phyloP scores from a whole-genome alignment of 2,888 invertebrate genomes.

The Anorthoa munda region DNA sequence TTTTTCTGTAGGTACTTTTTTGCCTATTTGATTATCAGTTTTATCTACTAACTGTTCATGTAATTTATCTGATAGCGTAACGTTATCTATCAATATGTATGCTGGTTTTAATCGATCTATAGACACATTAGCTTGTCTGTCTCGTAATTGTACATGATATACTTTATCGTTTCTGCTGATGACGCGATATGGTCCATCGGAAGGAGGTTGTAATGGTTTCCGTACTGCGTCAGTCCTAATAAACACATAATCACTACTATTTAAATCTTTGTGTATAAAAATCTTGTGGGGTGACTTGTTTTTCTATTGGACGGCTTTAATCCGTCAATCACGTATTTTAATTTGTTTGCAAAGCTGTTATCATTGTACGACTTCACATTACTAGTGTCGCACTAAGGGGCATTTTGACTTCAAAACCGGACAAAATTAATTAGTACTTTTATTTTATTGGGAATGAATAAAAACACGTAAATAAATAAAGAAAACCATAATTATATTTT shows the following conservation, averaged over 20 bases:
- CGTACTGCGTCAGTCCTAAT: too few species aligned
- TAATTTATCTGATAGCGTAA: too few species aligned
- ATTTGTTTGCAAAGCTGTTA: too few species aligned
- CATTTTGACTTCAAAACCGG: conserved; percentile 10
- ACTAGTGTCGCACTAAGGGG: neutral
- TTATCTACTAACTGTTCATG: too few species aligned
- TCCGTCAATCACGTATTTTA: too few species aligned
- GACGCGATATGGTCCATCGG: neutral
- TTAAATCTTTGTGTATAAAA: too few species aligned
- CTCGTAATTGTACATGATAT: neutral
- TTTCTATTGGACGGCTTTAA: too few species aligned
- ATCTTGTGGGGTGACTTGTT: too few species aligned
- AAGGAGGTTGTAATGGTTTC: conserved; percentile 6
- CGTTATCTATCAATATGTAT: neutral
- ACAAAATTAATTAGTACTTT: conserved; percentile 22
- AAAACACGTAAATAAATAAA: conserved; percentile 4
- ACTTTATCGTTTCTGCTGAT: conserved; percentile 7
- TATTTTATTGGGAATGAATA: conserved; percentile 14
- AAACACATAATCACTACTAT: too few species aligned
- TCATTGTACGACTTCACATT: too few species aligned
- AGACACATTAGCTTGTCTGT: neutral
- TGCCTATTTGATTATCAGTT: too few species aligned
- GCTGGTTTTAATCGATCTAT: neutral
- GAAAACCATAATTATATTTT: conserved; percentile 8
- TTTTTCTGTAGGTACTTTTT: neutral